phyloP scores from a whole-genome alignment of 2,888 invertebrate genomes.

The Azorinus chamasolen region DNA sequence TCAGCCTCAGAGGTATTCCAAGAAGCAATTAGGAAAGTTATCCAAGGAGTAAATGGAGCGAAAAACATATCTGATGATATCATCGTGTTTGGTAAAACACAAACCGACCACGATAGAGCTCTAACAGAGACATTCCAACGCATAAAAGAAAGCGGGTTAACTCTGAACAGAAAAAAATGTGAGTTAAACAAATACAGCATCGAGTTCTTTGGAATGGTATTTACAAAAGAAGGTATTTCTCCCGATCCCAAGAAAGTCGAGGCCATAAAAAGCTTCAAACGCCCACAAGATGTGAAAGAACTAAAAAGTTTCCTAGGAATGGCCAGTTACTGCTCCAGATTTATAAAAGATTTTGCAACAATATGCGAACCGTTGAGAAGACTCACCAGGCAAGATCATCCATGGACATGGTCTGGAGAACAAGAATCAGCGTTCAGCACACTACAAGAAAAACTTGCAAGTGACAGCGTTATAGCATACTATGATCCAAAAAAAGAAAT shows the following conservation, averaged over 20 bases:
- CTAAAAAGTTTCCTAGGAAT: too few species aligned
- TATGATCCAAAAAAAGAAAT: slow-evolving; percentile 8
- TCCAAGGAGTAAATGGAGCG: too few species aligned
- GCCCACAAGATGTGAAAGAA: slow-evolving; percentile 28
- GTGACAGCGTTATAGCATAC: slow-evolving; percentile 12
- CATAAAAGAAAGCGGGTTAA: too few species aligned
- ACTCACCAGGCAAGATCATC: neutral
- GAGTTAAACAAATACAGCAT: too few species aligned
- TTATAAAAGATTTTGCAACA: too few species aligned
- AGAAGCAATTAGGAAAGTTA: too few species aligned
- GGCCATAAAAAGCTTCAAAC: slow-evolving; percentile 12
- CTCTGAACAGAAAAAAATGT: slow-evolving; percentile 37
- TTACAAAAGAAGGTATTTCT: slow-evolving; percentile 27
- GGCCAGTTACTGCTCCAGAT: too few species aligned
- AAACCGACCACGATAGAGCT: too few species aligned
- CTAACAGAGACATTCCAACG: too few species aligned
- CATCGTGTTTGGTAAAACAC: slow-evolving; percentile 9
- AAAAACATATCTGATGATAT: slow-evolving; percentile 15
- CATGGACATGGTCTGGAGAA: slow-evolving; percentile 4
- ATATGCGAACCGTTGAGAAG: too few species aligned
- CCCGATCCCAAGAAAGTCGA: slow-evolving; percentile 31
- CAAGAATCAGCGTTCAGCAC: slow-evolving; percentile 3
- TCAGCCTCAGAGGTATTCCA: too few species aligned
- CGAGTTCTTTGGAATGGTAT: slow-evolving; percentile 54
- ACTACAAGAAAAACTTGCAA: neutral